Evolutionary conservation across 2,888 invertebrate genomes (phyloP).

Genomic region (Eumerus sabulonum): DNA sequence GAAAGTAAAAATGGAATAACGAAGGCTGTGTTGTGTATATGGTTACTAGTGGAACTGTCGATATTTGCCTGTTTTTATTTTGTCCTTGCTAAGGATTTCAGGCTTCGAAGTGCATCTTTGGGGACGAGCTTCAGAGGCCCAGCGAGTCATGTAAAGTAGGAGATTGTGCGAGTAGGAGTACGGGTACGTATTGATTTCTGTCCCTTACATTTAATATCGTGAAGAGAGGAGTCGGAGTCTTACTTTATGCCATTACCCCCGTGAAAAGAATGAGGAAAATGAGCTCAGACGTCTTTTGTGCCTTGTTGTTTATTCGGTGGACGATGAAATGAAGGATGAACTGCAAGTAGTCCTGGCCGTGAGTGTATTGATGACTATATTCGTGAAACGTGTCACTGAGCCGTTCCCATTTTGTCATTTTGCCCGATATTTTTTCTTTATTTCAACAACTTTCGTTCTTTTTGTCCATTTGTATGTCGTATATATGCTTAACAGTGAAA

Average conservation of each 20-base stretch:
- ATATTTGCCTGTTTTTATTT: conserved; percentile 5
- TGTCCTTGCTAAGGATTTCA: conserved; percentile 7
- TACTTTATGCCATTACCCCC: conserved; percentile 24
- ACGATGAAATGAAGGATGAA: background rate
- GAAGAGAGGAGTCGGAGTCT: conserved; percentile 23
- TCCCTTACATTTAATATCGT: conserved; percentile 33
- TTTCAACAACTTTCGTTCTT: too few species aligned
- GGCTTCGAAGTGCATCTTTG: conserved; percentile 40
- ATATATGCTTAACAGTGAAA: conserved; percentile 38
- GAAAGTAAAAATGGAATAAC: conserved; percentile 25
- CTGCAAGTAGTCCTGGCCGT: conserved; percentile 29
- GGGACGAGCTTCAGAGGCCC: conserved; percentile 34
- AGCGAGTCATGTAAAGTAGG: conserved; percentile 39
- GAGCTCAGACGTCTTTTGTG: conserved; percentile 41
- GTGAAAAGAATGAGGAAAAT: conserved; percentile 11
- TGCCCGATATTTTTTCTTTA: conserved; percentile 19
- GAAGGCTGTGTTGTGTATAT: conserved; percentile 6
- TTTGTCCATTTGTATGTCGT: conserved; percentile 8
- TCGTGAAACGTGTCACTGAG: conserved; percentile 65
- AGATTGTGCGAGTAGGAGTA: conserved; percentile 24
- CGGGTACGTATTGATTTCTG: conserved; percentile 2
- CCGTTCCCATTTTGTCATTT: conserved; percentile 64
- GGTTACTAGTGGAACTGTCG: conserved; percentile 5
- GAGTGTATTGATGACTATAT: conserved; percentile 66
- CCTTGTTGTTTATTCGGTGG: background rate